Conservation (phyloP, 2,888 invertebrate species). For the Sipha maydis region DNA sequence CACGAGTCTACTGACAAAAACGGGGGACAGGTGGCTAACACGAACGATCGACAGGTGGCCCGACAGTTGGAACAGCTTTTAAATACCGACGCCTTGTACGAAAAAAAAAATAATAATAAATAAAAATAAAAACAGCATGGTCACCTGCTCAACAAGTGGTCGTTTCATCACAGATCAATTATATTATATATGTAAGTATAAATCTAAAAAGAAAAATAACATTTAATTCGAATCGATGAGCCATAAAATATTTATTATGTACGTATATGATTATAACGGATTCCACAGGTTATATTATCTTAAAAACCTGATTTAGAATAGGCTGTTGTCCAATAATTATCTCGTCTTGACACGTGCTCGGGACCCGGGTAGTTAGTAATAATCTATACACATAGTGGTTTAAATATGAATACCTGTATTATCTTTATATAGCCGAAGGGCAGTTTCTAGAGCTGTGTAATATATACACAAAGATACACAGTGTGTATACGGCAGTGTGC, state of each 20-base stretch:
- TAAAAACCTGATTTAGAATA: background rate
- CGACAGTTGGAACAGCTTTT: constrained; percentile 61
- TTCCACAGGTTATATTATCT: background rate
- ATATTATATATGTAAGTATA: background rate
- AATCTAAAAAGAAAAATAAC: constrained; percentile 6
- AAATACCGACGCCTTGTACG: constrained; percentile 45
- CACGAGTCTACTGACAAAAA: constrained; percentile 60
- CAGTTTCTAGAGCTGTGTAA: constrained; percentile 4
- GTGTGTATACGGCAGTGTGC: background rate
- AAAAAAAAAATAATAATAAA: background rate
- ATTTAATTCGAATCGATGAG: constrained; percentile 25
- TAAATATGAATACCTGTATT: background rate
- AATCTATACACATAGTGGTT: background rate
- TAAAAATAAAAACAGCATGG: constrained; percentile 44
- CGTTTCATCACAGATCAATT: constrained; percentile 51
- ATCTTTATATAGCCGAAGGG: constrained; percentile 16
- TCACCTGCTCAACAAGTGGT: constrained; percentile 61
- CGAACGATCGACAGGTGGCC: constrained; percentile 51
- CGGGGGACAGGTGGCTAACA: constrained; percentile 53
- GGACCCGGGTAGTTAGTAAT: background rate
- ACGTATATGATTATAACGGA: background rate
- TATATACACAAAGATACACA: too few species aligned
- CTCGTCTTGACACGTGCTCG: constrained; percentile 53
- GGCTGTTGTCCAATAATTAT: constrained; percentile 14
- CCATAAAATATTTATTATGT: background rate